Conservation (phyloP, 2,113 vertebrate species). For the Microcebus jonahi region DNA sequence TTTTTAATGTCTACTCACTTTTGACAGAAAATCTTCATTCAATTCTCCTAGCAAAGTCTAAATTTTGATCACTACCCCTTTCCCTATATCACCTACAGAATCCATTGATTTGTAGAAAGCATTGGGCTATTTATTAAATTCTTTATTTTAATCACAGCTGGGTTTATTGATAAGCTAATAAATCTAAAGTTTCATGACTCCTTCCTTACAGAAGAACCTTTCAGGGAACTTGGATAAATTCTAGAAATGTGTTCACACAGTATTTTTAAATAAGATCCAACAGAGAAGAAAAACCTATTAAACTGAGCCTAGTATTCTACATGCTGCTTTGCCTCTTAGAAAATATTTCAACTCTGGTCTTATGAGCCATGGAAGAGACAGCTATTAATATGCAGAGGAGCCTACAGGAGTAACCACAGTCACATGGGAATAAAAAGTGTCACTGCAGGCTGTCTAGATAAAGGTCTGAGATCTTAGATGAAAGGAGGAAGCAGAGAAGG, state of each 20-base stretch:
- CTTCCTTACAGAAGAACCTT: not conserved
- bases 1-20: not conserved
- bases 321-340: not conserved
- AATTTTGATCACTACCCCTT: not conserved
- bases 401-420: not conserved
- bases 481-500: not conserved
- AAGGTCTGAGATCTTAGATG: not conserved
- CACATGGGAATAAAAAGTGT: not conserved
- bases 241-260: not conserved
- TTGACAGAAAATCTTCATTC: not conserved
- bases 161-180: not conserved
- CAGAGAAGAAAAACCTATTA: not conserved
- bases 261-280: slow-evolving; percentile 11
- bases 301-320: not conserved
- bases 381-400: not conserved
- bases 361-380: not conserved
- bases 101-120: not conserved
- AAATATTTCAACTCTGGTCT: not conserved
- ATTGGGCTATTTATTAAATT: not conserved
- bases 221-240: not conserved
- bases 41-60: not conserved
- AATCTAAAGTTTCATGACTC: not conserved
- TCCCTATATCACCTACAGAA: not conserved
- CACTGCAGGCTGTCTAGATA: not conserved
- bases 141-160: slow-evolving; percentile 18